phyloP scores from a whole-genome alignment of 1,140 invertebrate genomes.

The Panagrolaimus sp. region DNA sequence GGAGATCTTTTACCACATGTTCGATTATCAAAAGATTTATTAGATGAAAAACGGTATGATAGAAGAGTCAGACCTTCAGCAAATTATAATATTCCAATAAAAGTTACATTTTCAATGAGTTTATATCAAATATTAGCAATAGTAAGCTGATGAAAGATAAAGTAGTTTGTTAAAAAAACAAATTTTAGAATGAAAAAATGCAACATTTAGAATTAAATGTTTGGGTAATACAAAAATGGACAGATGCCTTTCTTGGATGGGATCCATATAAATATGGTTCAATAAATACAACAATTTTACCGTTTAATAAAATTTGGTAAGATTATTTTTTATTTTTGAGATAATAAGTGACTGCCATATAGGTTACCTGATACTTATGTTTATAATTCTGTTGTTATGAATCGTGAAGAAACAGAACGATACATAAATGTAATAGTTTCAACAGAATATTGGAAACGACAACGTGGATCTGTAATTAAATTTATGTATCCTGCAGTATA shows the following conservation, averaged over 20 bases:
- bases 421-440: constrained; percentile 57
- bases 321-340: background rate
- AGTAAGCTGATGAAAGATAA: constrained; percentile 29
- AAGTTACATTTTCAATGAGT: constrained; percentile 55
- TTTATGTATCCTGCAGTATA: constrained; percentile 58
- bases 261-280: constrained; percentile 43
- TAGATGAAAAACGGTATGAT: constrained; percentile 52
- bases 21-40: constrained; percentile 53
- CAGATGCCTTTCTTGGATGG: constrained; percentile 56
- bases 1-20: constrained; percentile 57
- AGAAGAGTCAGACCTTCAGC: constrained; percentile 51
- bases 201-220: constrained; percentile 56
- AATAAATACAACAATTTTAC: constrained; percentile 54
- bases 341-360: background rate
- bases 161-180: background rate
- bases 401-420: constrained; percentile 56
- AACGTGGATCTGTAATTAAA: constrained; percentile 51
- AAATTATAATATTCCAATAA: constrained; percentile 50
- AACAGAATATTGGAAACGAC: constrained; percentile 55
- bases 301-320: constrained; percentile 49
- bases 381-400: constrained; percentile 58
- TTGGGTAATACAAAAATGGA: constrained; percentile 58
- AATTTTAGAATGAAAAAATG: constrained; percentile 52
- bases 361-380: constrained; percentile 52
- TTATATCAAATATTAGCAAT: constrained; percentile 57